Base-by-base conservation (phyloP, 1,140 invertebrate species). In the Condylostylus longicornis region DNA sequence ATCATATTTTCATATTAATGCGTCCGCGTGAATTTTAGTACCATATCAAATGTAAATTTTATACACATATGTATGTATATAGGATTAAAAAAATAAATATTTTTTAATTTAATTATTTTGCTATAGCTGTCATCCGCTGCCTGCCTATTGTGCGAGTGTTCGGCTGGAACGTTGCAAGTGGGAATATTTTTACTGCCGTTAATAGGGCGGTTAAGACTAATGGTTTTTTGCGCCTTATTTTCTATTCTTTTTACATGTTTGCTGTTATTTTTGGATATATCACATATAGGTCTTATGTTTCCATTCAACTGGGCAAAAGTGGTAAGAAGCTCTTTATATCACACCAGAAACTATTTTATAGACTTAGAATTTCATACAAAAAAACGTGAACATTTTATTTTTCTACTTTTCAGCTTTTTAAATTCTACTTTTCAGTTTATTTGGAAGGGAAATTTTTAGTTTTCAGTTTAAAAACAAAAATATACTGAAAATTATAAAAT, bases 251-350 rank as follows among this genome's bases (percentile, higher is more conserved):
- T 84, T 55, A 85, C 82, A 47, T 72, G 72, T 50, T 67, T 82
- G 46, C 71, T 86, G 60, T 70, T 87, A 51, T 78, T 82, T 66
- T 74, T 86, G 60, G 82, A 85, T 70, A 75, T 87, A 61, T 80
- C 82, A 47, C 75, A 83, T 51, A 74, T 83, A 47, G 69, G 76
- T 40, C 74, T 77, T 51, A 69, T 84, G 63, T 80, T 85, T 64
- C 81, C 82, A 45, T 75, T 85, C 53, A 82, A 83, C 61, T 85
- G 81, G 80, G 68, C 73, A 42, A 77, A 74, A 70, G 55, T 84
- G 69, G 81, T 83, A 61, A 71, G 75, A 69, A 38, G 38, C 14
- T n/a, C 25, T 9, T 23, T n/a, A 18, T 2, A 5, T 6, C n/a
- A n/a, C n/a, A n/a, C n/a, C 12, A 37, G 13, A 28, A n/a, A n/a